Evolutionary conservation across 2,797 vertebrate genomes (phyloP), one percentile per base, ranked within the genome.

Genomic region (Lepilemur ruficaudatus): DNA sequence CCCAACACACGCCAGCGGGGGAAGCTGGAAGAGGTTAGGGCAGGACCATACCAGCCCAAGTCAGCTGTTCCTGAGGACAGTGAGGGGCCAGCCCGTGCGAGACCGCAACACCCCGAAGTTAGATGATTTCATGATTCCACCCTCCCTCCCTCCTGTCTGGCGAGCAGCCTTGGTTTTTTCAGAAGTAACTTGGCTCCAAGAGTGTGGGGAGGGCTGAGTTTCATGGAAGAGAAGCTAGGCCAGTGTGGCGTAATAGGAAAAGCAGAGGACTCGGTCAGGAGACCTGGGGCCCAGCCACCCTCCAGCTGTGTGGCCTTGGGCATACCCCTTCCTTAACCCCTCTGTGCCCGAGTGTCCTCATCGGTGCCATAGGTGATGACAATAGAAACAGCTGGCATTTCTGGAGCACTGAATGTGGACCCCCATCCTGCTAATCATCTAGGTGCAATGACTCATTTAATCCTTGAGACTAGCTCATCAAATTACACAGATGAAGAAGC

Each of bases 181-280:
- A 94, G 35, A 89, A 96, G 88, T 82, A 70, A 55, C 43, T 96
- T 95, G 96, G 95, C 94, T 80, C 43, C 10, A 1, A 65, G 41
- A 41, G 76, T 4, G 0, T 35, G 82, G 82, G 35, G 79, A 87
- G 41, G 69, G 84, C 75, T 2, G 7, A 22, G 83, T 65, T 61
- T 38, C 73, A 0, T 75, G 32, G 67, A 93, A 87, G 65, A 80
- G 32, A 25, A 43, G 55, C 70, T 32, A 5, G 69, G 65, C 90
- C 91, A 35, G 20, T 12, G 48, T 57, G 67, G 18, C 0, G 63
- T 97, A 70, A 96, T 82, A 89, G 91, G 92, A 95, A 97, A 83
- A 65, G 28, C 67, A 94, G 67, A 90, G 35, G 43, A 18, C 81
- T 84, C 25, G 0, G 63, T 89, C 95, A 59, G 92, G 88, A 95